Conservation (phyloP, 2,113 vertebrate genomes). For the Mola mola region DNA sequence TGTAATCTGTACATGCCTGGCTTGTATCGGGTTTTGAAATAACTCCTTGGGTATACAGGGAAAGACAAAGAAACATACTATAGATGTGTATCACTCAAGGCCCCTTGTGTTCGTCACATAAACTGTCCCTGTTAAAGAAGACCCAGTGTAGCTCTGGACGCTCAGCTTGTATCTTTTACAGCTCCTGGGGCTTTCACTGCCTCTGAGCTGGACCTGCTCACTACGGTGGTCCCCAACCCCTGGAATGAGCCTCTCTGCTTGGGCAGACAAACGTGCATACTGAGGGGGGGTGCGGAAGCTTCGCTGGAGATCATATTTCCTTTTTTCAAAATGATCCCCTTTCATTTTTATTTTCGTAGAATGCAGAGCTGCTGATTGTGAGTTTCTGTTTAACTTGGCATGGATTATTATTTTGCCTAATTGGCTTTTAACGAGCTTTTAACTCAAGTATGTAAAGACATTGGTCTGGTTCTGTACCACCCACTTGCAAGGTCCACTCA, state of each 20-base stretch:
- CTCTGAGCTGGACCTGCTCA: constrained; percentile 54
- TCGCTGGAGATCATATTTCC: constrained; percentile 58
- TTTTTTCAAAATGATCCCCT: constrained; percentile 57
- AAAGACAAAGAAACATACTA: constrained; percentile 37
- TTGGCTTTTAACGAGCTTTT: constrained; percentile 76
- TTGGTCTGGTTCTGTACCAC: constrained; percentile 53
- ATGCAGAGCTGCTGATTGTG: constrained; percentile 53
- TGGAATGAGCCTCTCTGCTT: constrained; percentile 53
- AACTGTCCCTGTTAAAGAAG: constrained; percentile 72
- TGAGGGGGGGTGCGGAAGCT: background rate
- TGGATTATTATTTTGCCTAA: constrained; percentile 74
- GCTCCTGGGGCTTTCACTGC: constrained; percentile 61
- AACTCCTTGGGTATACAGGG: constrained; percentile 31
- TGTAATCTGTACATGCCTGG: constrained; percentile 72
- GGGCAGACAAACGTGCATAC: constrained; percentile 23
- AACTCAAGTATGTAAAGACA: constrained; percentile 60
- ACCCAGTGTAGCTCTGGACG: constrained; percentile 53
- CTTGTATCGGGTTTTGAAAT: constrained; percentile 66
- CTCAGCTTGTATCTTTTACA: constrained; percentile 51
- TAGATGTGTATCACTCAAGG: constrained; percentile 67
- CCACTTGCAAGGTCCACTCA: constrained; percentile 62
- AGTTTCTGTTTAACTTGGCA: constrained; percentile 67
- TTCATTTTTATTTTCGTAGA: constrained; percentile 60
- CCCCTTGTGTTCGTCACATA: constrained; percentile 76
- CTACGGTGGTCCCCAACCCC: constrained; percentile 63